Evolutionary conservation across 2,888 invertebrate genomes (phyloP).

Genomic region (Daptonema setosum): DNA sequence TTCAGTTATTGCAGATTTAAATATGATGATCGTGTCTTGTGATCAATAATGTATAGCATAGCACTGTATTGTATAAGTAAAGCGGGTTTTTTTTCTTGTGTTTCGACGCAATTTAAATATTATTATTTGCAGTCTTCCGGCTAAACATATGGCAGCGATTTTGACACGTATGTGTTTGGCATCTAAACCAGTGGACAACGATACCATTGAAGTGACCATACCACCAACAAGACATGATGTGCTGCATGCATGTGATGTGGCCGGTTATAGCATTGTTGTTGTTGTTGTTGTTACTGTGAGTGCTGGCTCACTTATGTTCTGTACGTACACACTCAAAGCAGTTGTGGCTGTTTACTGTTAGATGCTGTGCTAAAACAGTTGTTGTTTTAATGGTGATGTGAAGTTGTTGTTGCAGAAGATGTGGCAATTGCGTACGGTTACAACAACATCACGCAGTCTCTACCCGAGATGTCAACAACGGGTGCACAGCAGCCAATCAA

Average conservation of each 20-base stretch:
- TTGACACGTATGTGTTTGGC: conserved; percentile 30
- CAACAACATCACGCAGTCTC: conserved; percentile 40
- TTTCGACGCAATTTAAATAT: not conserved
- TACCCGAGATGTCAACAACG: conserved; percentile 40
- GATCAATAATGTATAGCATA: no score
- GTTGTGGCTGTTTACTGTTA: no score
- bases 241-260: conserved; percentile 81
- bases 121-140: conserved; percentile 10
- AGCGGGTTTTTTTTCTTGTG: not conserved
- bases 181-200: conserved; percentile 25
- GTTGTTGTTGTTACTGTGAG: no score
- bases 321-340: no score
- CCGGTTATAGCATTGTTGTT: no score
- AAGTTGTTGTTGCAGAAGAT: conserved; percentile 12
- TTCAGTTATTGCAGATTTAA: no score
- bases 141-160: conserved; percentile 17
- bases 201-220: conserved; percentile 33
- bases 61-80: no score
- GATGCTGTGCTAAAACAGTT: no score
- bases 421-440: conserved; percentile 32
- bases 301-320: no score
- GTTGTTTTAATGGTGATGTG: no score
- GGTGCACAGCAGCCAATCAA: conserved; percentile 53
- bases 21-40: no score
- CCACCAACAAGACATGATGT: conserved; percentile 90